Evolutionary conservation across 2,797 vertebrate species (phyloP).

Genomic region (Arnoldichthys spilopterus): DNA sequence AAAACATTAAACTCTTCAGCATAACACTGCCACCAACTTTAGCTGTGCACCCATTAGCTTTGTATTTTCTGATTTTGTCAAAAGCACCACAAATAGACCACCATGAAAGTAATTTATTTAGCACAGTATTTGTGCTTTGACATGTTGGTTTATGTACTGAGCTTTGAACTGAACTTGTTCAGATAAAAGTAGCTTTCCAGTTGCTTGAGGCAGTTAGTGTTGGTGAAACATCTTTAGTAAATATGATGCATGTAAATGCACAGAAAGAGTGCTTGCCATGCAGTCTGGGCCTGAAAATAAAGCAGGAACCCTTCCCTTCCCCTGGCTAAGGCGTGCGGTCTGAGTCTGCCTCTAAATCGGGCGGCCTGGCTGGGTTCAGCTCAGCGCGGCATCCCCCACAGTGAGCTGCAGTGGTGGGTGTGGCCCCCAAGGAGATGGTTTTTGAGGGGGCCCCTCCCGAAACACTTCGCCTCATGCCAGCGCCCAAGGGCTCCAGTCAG

Average conservation of each 20-base stretch:
- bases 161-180: background rate
- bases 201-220: background rate
- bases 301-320: constrained; percentile 76
- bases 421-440: constrained; percentile 83
- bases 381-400: constrained; percentile 80
- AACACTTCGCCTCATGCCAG: constrained; percentile 84
- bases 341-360: constrained; percentile 82
- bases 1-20: constrained; percentile 43
- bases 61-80: constrained; percentile 26
- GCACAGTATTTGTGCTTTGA: background rate
- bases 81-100: constrained; percentile 28
- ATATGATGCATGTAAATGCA: constrained; percentile 4
- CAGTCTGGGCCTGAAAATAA: constrained; percentile 79
- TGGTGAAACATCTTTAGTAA: background rate
- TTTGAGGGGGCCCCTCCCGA: constrained; percentile 87
- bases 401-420: constrained; percentile 84
- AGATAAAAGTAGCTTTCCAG: background rate
- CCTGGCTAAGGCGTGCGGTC: constrained; percentile 63
- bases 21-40: constrained; percentile 43
- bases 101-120: background rate
- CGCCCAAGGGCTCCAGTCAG: constrained; percentile 90
- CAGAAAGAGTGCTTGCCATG: constrained; percentile 58
- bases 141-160: background rate
- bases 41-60: constrained; percentile 30
- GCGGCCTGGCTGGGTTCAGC: constrained; percentile 72